Evolutionary conservation across 2,888 invertebrate species (phyloP).

Genomic region (Agrochola macilenta): DNA sequence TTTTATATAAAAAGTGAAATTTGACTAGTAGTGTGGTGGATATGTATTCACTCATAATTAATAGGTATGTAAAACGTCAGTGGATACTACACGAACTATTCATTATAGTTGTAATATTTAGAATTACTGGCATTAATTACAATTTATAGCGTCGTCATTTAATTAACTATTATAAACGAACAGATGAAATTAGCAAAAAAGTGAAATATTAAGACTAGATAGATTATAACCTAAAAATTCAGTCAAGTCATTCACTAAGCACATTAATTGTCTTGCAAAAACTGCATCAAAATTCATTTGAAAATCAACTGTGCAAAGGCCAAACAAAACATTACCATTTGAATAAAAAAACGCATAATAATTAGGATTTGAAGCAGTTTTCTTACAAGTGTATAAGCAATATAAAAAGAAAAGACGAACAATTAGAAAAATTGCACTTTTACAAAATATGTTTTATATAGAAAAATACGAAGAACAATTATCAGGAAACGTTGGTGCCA

Average conservation of each 20-base stretch:
- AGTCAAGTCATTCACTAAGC: slow-evolving; percentile 83
- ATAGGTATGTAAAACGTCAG: slow-evolving; percentile 65
- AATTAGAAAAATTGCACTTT: slow-evolving; percentile 64
- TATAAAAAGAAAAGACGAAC: slow-evolving; percentile 59
- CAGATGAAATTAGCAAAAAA: slow-evolving; percentile 66
- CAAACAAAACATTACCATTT: slow-evolving; percentile 46
- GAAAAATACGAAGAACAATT: slow-evolving; percentile 67
- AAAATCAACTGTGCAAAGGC: slow-evolving; percentile 24
- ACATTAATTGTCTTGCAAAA: slow-evolving; percentile 67
- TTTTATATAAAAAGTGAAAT: slow-evolving; percentile 63
- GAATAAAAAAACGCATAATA: slow-evolving; percentile 34
- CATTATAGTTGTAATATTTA: slow-evolving; percentile 71
- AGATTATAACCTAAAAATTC: slow-evolving; percentile 82
- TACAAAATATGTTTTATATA: slow-evolving; percentile 64
- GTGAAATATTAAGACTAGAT: slow-evolving; percentile 82
- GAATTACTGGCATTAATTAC: slow-evolving; percentile 64
- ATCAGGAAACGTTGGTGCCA: slow-evolving; percentile 71
- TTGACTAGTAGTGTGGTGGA: slow-evolving; percentile 82
- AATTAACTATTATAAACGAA: slow-evolving; percentile 68
- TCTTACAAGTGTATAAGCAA: slow-evolving; percentile 58
- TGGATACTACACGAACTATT: slow-evolving; percentile 71
- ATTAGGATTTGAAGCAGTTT: slow-evolving; percentile 56
- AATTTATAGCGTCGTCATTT: slow-evolving; percentile 59
- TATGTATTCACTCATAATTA: slow-evolving; percentile 80
- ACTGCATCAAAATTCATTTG: slow-evolving; percentile 54